Evolutionary conservation across 2,113 vertebrate species (phyloP).

Genomic region (Muntiacus muntjak): DNA sequence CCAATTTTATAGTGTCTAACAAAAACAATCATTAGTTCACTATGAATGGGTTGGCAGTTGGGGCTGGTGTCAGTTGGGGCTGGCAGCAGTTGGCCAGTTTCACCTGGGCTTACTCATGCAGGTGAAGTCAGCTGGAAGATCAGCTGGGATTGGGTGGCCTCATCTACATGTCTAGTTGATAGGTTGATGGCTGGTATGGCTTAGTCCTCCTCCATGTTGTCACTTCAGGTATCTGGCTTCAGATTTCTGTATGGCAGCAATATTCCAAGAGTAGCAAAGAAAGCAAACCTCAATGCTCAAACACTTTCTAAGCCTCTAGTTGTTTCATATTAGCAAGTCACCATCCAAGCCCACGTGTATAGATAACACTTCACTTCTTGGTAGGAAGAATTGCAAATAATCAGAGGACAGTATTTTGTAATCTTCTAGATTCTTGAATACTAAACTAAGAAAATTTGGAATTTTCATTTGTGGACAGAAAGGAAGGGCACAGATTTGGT

Average conservation of each 20-base stretch:
- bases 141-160: background rate
- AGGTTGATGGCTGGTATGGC: background rate
- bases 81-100: background rate
- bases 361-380: background rate
- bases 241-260: background rate
- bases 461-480: background rate
- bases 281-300: background rate
- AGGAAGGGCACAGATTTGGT: background rate
- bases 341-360: background rate
- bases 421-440: background rate
- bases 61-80: background rate
- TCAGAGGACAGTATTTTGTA: background rate
- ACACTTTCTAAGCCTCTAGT: background rate
- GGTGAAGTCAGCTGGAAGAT: background rate
- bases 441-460: background rate
- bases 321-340: background rate
- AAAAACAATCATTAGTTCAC: background rate
- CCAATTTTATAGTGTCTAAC: background rate
- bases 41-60: background rate
- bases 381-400: background rate
- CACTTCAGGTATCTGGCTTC: background rate
- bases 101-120: background rate
- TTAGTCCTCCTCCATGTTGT: background rate
- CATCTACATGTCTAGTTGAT: background rate
- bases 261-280: background rate